Conservation (phyloP, 2,113 vertebrate species). For the Ameiurus melas region DNA sequence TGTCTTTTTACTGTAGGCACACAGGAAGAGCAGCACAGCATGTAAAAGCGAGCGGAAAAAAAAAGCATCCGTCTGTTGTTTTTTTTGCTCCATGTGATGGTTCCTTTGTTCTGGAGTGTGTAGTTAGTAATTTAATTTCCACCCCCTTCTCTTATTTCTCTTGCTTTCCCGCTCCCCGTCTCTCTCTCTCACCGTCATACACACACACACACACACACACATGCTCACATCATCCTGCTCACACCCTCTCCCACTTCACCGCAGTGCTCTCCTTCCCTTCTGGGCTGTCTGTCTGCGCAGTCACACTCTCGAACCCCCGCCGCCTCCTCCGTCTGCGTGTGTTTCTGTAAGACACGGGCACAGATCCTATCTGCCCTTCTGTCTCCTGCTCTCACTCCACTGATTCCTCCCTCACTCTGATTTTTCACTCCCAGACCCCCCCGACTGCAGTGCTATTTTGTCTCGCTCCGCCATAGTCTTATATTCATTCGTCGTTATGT, state of each 20-base stretch:
- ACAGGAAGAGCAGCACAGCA: conserved; percentile 56
- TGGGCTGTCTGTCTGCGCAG: conserved; percentile 65
- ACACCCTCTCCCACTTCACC: conserved; percentile 53
- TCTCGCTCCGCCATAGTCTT: not conserved
- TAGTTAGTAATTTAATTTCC: conserved; percentile 62
- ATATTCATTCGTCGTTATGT: conserved; percentile 34
- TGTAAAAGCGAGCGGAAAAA: conserved; percentile 54
- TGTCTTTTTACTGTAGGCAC: conserved; percentile 32
- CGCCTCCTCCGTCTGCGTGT: conserved; percentile 71
- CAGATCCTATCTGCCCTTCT: conserved; percentile 68
- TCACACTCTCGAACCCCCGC: conserved; percentile 49
- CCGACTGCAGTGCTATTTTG: conserved; percentile 21
- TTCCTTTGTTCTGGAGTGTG: conserved; percentile 68
- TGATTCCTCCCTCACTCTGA: conserved; percentile 35
- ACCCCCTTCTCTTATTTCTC: conserved; percentile 24
- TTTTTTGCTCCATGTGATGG: conserved; percentile 44
- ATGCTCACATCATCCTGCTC: conserved; percentile 37
- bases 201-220: not conserved
- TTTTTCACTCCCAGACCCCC: conserved; percentile 32
- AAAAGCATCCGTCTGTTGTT: conserved; percentile 47
- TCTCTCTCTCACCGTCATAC: conserved; percentile 44
- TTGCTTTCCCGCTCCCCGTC: conserved; percentile 1
- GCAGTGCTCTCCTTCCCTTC: conserved; percentile 68
- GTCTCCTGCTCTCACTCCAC: conserved; percentile 36
- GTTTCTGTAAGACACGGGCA: conserved; percentile 65